Percentiles rank a stretch among this genome's conserved stretches.
These are phyloP conservation scores for Bombyx huttoni DNA, from an alignment of 2,888 invertebrate genomes.

Conservation along the genomic window DNA sequence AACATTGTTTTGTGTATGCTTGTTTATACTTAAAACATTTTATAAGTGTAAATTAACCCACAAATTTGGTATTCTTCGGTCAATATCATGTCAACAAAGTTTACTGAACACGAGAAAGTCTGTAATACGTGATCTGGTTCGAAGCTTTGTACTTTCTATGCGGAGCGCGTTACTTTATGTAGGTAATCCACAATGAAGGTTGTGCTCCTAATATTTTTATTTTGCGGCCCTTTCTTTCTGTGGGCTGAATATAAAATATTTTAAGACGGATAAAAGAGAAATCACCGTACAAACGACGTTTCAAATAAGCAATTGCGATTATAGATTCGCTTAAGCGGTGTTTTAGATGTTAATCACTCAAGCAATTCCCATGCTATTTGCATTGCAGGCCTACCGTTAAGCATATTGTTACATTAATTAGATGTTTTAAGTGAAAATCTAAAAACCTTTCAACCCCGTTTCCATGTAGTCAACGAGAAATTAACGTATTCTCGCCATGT, in stretches of 20 bases:
- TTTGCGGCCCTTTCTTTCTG: slow-evolving; percentile 34
- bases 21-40: background rate
- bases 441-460: too few relatives aligned
- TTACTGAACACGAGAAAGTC: slow-evolving; percentile 34
- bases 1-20: background rate
- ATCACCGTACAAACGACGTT: background rate
- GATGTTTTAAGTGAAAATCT: too few relatives aligned
- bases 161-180: slow-evolving; percentile 21
- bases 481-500: too few relatives aligned
- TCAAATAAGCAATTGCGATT: background rate
- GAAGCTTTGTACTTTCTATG: slow-evolving; percentile 33
- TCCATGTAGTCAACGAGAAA: too few relatives aligned
- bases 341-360: too few relatives aligned
- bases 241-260: slow-evolving; percentile 23
- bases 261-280: slow-evolving; percentile 1
- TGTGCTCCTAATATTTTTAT: slow-evolving; percentile 22
- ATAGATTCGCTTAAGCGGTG: background rate
- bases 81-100: background rate
- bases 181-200: slow-evolving; percentile 33
- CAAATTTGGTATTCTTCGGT: background rate
- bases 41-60: too few relatives aligned
- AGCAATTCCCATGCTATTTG: too few relatives aligned
- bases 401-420: too few relatives aligned
- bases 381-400: too few relatives aligned
- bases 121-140: slow-evolving; percentile 30